phyloP scores from a whole-genome alignment of 2,113 vertebrate genomes.

The Antechinus flavipes region DNA sequence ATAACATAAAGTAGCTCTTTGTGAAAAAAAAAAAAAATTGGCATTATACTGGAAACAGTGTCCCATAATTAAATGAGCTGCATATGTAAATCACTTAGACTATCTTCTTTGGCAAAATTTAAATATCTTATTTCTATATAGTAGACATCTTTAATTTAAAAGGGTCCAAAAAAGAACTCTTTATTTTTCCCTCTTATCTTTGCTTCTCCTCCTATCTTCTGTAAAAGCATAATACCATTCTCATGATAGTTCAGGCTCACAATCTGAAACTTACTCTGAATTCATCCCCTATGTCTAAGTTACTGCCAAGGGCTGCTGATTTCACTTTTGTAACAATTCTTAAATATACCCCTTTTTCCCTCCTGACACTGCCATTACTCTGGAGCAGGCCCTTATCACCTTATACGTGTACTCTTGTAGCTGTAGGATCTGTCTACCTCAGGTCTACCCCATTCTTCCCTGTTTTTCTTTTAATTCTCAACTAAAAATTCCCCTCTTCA shows the following conservation, averaged over 20 bases:
- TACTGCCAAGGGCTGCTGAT: not conserved
- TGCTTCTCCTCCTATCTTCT: not conserved
- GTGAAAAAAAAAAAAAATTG: not conserved
- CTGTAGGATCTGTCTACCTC: not conserved
- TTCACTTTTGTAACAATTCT: not conserved
- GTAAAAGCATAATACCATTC: not conserved
- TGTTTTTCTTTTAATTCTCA: not conserved
- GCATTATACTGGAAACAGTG: slow-evolving; percentile 49
- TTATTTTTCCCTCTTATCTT: not conserved
- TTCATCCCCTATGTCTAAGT: not conserved
- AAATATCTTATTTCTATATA: slow-evolving; percentile 61
- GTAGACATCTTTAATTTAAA: not conserved
- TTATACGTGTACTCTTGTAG: not conserved
- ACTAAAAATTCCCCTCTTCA: not conserved
- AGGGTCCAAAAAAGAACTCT: not conserved
- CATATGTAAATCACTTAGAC: slow-evolving; percentile 35
- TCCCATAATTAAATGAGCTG: slow-evolving; percentile 58
- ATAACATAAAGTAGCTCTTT: slow-evolving; percentile 36
- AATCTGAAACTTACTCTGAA: not conserved
- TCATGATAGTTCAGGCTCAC: not conserved
- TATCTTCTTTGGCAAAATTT: slow-evolving; percentile 51
- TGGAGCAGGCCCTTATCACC: not conserved
- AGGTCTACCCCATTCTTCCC: not conserved
- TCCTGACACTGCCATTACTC: not conserved
- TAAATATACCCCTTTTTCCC: not conserved